Evolutionary conservation across 92 coral and sea anemone species (phyloP).

Genomic region (Metridium senile): DNA sequence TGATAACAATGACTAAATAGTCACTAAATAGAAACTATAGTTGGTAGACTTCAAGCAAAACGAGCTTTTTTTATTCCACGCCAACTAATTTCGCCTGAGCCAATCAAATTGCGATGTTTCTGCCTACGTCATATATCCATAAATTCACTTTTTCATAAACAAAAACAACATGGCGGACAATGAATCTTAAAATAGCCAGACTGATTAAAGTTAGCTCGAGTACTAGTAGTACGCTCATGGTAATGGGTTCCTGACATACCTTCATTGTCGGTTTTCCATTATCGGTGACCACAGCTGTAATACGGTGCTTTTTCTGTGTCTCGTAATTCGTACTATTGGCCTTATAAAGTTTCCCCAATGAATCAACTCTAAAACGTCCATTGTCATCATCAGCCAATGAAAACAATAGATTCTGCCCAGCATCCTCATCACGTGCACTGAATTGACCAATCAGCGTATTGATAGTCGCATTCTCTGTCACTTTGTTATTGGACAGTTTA

Average conservation of each 20-base stretch:
- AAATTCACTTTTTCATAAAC: too few relatives aligned
- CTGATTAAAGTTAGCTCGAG: too few relatives aligned
- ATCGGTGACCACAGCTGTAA: conserved; percentile 74
- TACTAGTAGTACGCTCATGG: too few relatives aligned
- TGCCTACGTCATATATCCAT: too few relatives aligned
- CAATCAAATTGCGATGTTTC: too few relatives aligned
- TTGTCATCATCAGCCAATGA: conserved; percentile 79
- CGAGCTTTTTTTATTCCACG: too few relatives aligned
- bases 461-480: conserved; percentile 74
- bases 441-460: conserved; percentile 72
- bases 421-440: conserved; percentile 75
- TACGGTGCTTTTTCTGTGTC: conserved; percentile 64
- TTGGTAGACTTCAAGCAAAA: too few relatives aligned
- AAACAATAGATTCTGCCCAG: conserved; percentile 61
- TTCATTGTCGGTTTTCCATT: conserved; percentile 78
- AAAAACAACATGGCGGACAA: too few relatives aligned
- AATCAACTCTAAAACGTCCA: conserved; percentile 81
- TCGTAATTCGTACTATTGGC: conserved; percentile 79
- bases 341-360: conserved; percentile 67
- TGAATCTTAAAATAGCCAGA: too few relatives aligned
- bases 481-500: conserved; percentile 65
- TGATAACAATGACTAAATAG: too few relatives aligned
- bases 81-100: too few relatives aligned
- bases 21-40: too few relatives aligned
- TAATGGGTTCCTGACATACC: conserved; percentile 21